Evolutionary conservation across 1,140 invertebrate species (phyloP).

Genomic region (Rhizoglyphus robini): DNA sequence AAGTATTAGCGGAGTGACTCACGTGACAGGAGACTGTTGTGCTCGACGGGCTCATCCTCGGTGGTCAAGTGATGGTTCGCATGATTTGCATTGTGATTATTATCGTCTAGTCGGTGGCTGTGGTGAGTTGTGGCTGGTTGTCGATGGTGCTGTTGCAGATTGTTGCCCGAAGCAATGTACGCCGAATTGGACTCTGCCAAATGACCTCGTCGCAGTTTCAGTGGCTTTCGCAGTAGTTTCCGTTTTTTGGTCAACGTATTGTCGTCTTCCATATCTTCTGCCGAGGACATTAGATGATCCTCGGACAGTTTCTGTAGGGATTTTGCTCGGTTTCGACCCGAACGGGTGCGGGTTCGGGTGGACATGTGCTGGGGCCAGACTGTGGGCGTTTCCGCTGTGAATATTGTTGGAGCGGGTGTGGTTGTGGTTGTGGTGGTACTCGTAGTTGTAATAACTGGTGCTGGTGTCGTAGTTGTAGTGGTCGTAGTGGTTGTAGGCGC

Average conservation of each 20-base stretch:
- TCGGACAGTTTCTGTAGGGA: background rate
- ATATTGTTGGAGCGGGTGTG: background rate
- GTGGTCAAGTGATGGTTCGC: background rate
- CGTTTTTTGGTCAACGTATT: slow-evolving; percentile 7
- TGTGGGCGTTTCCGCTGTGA: background rate
- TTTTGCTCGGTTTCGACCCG: background rate
- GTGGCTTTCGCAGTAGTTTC: background rate
- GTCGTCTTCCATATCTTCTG: background rate
- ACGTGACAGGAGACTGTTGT: background rate
- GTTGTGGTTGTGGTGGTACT: background rate
- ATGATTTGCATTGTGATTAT: background rate
- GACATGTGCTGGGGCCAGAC: background rate
- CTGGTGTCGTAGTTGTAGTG: slow-evolving; percentile 7
- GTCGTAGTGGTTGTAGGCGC: slow-evolving; percentile 11
- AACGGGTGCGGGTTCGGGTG: background rate
- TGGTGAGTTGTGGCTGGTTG: background rate
- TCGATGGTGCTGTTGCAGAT: background rate
- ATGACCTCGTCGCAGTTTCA: background rate
- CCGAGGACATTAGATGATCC: background rate
- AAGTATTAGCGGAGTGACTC: too few relatives aligned
- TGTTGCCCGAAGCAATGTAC: background rate
- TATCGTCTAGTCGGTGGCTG: background rate
- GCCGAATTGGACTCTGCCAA: background rate
- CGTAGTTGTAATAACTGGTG: background rate
- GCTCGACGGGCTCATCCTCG: background rate